Evolutionary conservation across 2,113 vertebrate species (phyloP).

Genomic region (Aegypius monachus): DNA sequence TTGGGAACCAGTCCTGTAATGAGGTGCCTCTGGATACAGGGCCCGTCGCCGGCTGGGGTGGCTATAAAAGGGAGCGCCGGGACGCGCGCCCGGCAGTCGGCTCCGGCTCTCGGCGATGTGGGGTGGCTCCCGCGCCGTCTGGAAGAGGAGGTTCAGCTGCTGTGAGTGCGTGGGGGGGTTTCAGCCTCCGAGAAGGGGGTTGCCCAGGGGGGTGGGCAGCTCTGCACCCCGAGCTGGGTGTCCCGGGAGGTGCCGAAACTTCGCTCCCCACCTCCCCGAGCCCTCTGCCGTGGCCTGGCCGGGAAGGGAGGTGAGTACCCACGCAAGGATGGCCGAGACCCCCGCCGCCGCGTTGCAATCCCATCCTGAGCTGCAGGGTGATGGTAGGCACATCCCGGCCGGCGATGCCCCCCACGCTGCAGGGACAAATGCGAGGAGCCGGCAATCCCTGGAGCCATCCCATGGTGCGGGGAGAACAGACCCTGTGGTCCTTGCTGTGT

Average conservation of each 20-base stretch:
- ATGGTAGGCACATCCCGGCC: background rate
- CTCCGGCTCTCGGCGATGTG: constrained; percentile 4
- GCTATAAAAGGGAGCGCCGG: constrained; percentile 7
- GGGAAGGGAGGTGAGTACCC: accelerated
- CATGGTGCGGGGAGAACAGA: accelerated
- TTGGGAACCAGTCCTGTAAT: constrained; percentile 49
- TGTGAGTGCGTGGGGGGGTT: background rate
- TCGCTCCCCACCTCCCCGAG: accelerated
- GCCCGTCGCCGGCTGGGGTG: background rate
- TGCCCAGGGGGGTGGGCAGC: background rate
- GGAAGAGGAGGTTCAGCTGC: constrained; percentile 49
- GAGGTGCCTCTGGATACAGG: constrained; percentile 20
- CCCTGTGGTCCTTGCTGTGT: accelerated
- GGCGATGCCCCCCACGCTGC: accelerated
- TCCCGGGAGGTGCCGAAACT: background rate
- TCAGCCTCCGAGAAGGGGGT: accelerated
- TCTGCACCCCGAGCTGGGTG: background rate
- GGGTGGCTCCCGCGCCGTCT: constrained; percentile 14
- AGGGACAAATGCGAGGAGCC: accelerated
- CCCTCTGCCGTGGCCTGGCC: accelerated
- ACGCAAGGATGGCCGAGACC: accelerated
- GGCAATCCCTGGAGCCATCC: background rate
- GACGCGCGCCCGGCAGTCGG: background rate
- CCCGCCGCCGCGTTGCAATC: accelerated
- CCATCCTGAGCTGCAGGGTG: background rate